Base-by-base conservation (phyloP, 2,113 vertebrate genomes). In the Elephas maximus region DNA sequence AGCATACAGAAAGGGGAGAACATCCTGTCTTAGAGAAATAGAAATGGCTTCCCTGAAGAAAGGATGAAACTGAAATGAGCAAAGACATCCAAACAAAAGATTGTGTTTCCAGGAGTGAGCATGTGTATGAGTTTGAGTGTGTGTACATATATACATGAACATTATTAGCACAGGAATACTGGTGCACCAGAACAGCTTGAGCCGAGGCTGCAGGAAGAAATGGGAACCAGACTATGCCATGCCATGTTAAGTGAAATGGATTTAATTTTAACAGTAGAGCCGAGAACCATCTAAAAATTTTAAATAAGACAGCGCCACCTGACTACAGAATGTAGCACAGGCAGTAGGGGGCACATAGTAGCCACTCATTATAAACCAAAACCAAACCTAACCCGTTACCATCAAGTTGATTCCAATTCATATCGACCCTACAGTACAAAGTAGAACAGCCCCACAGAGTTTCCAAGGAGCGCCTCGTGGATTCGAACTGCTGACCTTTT, bases 21-120 rank as follows among this genome's bases (percentile, higher is more conserved):
- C 20, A 57, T 18, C 37, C 14, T 90, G 11, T 91, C 73, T 85
- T 71, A 1, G 1, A 93, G 69, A 63, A 77, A 80, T 0, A 79
- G 63, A 26, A 80, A 93, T 41, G 21, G 53, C 48, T 85, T 94
- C 79, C 51, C 2, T 14, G 45, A 53, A 30, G 30, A 73, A 93
- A 88, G 57, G 51, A 73, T 82, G 17, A 93, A 57, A 79, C 8
- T 93, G 87, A 84, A 84, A 48, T 37, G 0, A 60, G 41, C 48
- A 81, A 93, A 82, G 44, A 87, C n/a, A 86, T 28, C 45, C 82
- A 79, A 97, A 95, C 17, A 83, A 63, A 86, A 69, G 8, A 8
- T 69, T 78, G 11, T 45, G 5, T 82, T 88, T 76, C 90, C 37
- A 81, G 14, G 14, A 90, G 11, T 44, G 23, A 81, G 26, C 44